A percentile compares a stretch with the other conserved stretches of the same genome.
Evolutionary conservation across 2,888 invertebrate genomes (phyloP).

Genomic region (Noctua pronuba): DNA sequence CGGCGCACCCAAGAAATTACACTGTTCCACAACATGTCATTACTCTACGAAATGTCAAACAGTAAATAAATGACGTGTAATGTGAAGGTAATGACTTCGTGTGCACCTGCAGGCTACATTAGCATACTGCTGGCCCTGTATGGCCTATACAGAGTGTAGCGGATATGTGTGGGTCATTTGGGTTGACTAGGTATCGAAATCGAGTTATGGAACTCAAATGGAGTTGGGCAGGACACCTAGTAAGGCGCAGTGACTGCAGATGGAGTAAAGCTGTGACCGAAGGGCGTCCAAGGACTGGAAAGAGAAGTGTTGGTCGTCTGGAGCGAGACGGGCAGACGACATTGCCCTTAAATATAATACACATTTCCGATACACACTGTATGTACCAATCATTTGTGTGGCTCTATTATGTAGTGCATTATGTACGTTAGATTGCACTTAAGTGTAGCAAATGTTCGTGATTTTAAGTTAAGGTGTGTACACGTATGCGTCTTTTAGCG

Average conservation of each 20-base stretch:
- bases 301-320: too few species aligned
- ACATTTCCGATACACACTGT: background rate
- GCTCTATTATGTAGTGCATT: background rate
- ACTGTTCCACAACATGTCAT: slow-evolving; percentile 4
- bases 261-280: too few species aligned
- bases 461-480: slow-evolving; percentile 9
- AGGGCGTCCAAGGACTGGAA: too few species aligned
- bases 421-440: slow-evolving; percentile 15
- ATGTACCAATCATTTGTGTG: slow-evolving; percentile 30
- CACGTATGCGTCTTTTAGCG: background rate
- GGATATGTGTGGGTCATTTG: background rate
- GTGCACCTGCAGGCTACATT: slow-evolving; percentile 60
- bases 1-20: background rate
- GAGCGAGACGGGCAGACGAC: too few species aligned
- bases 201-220: too few species aligned
- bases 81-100: slow-evolving; percentile 47
- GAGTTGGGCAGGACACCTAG: too few species aligned
- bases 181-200: background rate
- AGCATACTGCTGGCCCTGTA: slow-evolving; percentile 34
- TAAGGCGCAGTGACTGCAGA: too few species aligned
- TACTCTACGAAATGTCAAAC: slow-evolving; percentile 44
- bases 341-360: background rate
- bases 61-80: slow-evolving; percentile 49
- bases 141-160: slow-evolving; percentile 20
- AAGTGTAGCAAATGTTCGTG: slow-evolving; percentile 13